Evolutionary conservation across 2,888 invertebrate species (phyloP).

Genomic region (Calliopum simillimum): DNA sequence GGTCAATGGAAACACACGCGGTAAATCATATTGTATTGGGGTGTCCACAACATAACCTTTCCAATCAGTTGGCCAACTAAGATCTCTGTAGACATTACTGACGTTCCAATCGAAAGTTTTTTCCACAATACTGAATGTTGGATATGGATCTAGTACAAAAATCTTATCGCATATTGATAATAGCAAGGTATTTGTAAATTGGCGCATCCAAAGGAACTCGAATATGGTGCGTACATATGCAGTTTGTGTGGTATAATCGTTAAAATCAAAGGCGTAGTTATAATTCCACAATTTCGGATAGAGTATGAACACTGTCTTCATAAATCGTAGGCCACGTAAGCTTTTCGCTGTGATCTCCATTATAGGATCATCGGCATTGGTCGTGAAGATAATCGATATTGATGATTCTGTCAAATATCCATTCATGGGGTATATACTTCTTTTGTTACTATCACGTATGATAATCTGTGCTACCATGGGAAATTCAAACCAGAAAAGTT

Average conservation of each 20-base stretch:
- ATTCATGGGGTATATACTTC: slow-evolving; percentile 35
- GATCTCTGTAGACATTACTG: slow-evolving; percentile 44
- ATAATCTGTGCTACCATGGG: slow-evolving; percentile 48
- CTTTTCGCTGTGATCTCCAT: slow-evolving; percentile 52
- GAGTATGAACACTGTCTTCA: slow-evolving; percentile 53
- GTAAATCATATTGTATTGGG: slow-evolving; percentile 53
- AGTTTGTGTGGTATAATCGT: slow-evolving; percentile 36
- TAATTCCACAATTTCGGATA: slow-evolving; percentile 44
- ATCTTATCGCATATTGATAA: slow-evolving; percentile 49
- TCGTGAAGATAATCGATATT: slow-evolving; percentile 51
- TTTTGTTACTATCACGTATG: slow-evolving; percentile 36
- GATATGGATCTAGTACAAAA: slow-evolving; percentile 51
- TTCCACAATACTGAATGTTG: slow-evolving; percentile 45
- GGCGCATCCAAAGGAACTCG: slow-evolving; percentile 51
- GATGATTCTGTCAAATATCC: slow-evolving; percentile 51
- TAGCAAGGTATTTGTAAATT: slow-evolving; percentile 50
- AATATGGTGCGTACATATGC: slow-evolving; percentile 40
- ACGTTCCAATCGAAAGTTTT: slow-evolving; percentile 46
- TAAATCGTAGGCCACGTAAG: slow-evolving; percentile 46
- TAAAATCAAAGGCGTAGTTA: slow-evolving; percentile 7
- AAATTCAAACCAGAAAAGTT: slow-evolving; percentile 44
- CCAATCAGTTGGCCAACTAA: slow-evolving; percentile 39
- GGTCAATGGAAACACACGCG: slow-evolving; percentile 51
- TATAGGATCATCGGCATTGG: slow-evolving; percentile 50
- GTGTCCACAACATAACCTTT: slow-evolving; percentile 50